Conservation (phyloP, 2,797 vertebrate genomes). For the Argentina silus region DNA sequence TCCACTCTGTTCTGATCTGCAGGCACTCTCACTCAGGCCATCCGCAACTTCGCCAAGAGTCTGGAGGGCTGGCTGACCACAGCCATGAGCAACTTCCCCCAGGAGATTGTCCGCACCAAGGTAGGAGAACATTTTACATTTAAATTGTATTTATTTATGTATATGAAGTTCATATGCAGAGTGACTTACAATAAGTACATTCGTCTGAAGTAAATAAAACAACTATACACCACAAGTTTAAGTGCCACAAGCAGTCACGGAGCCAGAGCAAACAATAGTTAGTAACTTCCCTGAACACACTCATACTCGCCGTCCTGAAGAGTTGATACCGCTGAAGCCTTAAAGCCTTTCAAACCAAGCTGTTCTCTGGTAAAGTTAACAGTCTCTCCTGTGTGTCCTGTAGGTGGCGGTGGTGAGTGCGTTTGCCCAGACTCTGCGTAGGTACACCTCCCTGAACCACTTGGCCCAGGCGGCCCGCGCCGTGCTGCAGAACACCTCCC, state of each 20-base stretch:
- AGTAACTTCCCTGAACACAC: too few relatives aligned
- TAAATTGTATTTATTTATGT: too few relatives aligned
- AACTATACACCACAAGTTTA: too few relatives aligned
- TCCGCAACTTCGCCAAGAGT: slow-evolving; percentile 98
- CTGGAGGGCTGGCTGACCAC: slow-evolving; percentile 95
- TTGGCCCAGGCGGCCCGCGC: slow-evolving; percentile 94
- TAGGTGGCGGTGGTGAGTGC: slow-evolving; percentile 95
- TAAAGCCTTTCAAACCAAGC: background rate
- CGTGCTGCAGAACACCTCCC: slow-evolving; percentile 96
- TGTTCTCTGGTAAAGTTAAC: background rate
- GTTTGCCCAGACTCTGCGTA: slow-evolving; percentile 92
- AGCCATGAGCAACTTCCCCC: slow-evolving; percentile 93
- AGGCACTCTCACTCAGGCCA: slow-evolving; percentile 97
- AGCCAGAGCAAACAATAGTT: too few relatives aligned
- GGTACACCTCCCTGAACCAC: slow-evolving; percentile 97
- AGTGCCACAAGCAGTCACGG: too few relatives aligned
- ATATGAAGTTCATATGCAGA: too few relatives aligned
- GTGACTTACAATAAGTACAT: too few relatives aligned
- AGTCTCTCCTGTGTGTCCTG: background rate
- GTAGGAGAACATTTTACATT: slow-evolving; percentile 60
- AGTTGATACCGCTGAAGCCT: too few relatives aligned
- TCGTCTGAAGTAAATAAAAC: too few relatives aligned
- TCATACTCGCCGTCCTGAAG: too few relatives aligned
- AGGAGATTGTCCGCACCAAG: slow-evolving; percentile 92
- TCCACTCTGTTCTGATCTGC: slow-evolving; percentile 28